A percentile compares a stretch with the other conserved stretches of the same genome.
Evolutionary conservation across 1,140 invertebrate species (phyloP).

Genomic region (Ladona fulva): DNA sequence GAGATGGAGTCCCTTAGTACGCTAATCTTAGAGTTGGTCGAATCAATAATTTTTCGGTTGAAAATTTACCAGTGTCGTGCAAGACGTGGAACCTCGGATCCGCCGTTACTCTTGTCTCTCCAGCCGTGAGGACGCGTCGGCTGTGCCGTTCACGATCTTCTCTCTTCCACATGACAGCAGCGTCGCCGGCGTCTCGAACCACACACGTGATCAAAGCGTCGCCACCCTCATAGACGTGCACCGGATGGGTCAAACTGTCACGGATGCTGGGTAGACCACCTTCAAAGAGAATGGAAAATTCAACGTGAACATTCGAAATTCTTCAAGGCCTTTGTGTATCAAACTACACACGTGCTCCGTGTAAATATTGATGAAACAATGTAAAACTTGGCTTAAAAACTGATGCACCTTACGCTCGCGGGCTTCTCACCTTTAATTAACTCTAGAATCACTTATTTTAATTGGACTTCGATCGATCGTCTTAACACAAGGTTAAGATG

Average conservation of each 20-base stretch:
- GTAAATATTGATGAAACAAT: too few species aligned
- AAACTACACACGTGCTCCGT: too few species aligned
- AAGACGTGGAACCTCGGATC: constrained; percentile 59
- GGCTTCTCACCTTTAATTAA: too few species aligned
- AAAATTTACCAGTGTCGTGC: constrained; percentile 59
- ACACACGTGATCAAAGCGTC: constrained; percentile 67
- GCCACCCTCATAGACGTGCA: constrained; percentile 52
- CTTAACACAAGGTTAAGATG: too few species aligned
- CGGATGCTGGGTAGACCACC: constrained; percentile 11
- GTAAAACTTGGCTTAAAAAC: too few species aligned
- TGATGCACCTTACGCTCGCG: too few species aligned
- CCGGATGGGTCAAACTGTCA: constrained; percentile 28
- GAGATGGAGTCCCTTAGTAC: too few species aligned
- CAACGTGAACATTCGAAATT: not conserved
- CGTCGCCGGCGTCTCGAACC: constrained; percentile 53
- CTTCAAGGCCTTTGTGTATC: too few species aligned
- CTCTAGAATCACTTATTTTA: too few species aligned
- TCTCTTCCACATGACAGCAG: constrained; percentile 61
- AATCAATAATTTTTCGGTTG: too few species aligned
- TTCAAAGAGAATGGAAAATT: not conserved
- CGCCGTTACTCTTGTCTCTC: constrained; percentile 56
- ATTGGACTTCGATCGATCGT: too few species aligned
- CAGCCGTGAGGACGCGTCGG: constrained; percentile 56
- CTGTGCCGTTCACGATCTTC: constrained; percentile 47
- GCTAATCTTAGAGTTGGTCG: too few species aligned